Base-by-base conservation (phyloP, 2,797 vertebrate species). In the Mus spretus region DNA sequence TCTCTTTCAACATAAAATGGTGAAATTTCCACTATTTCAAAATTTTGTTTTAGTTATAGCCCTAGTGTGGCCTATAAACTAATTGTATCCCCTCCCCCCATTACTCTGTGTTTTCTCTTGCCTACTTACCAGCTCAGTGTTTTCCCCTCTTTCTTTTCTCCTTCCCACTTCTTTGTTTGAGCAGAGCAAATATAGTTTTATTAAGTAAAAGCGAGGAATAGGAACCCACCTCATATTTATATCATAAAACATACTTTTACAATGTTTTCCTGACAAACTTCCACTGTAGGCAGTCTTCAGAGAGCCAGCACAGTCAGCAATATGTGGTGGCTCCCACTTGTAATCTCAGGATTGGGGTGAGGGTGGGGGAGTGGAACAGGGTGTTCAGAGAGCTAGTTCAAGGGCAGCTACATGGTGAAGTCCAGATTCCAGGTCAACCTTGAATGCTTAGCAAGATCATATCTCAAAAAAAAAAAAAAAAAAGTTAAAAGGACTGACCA, bases 31-130 rank as follows among this genome's bases (percentile, higher is more conserved):
- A 86, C 89, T 91, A 85, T 91, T 96, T 94, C 12, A 93, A 74
- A 79, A 88, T 95, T 31, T 70, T 96, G 37, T 78, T 96, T 95
- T 92, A 90, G 40, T 95, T 84, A 3, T 65, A n/a, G 31, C 34
- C 86, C 37, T 88, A 90, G 44, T 11, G 70, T 78, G 34, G 50
- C 13, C 63, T 94, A 1, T 91, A 84, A 95, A 88, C 87, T 78
- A 83, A 61, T 47, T 84, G 93, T 53, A 40, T 82, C 70, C 81
- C 79, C 83, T 40, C 1, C n/a, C 34, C 31, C 20, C 6, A 3
- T 63, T 93, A n/a, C 72, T 81, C 13, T 24, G 91, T 74, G 24
- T 89, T 95, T 96, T 67, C 44, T 63, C 14, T 31, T 83, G 59
- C 40, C 40, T 87, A 83, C 17, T 34, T 90, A 74, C 3, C 53